A percentile compares a stretch with the other conserved stretches of the same genome.
phyloP scores from a whole-genome alignment of 2,888 invertebrate species.

The Tethea ocularis region DNA sequence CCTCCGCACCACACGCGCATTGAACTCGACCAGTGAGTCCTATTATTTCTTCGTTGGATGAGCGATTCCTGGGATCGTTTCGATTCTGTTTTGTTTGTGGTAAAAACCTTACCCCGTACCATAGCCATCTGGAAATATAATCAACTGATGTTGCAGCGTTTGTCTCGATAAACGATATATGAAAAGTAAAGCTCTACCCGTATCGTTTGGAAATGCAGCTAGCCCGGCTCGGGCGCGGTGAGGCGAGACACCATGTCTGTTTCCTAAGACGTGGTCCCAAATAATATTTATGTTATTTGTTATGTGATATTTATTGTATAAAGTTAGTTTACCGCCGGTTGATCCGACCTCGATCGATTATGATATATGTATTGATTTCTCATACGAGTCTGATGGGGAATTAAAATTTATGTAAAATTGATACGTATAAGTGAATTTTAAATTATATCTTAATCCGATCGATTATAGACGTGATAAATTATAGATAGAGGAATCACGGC shows the following conservation, averaged over 20 bases:
- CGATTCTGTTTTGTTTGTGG: not conserved
- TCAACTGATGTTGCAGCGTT: not conserved
- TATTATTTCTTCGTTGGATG: not conserved
- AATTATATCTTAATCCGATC: not conserved
- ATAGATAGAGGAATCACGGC: not conserved
- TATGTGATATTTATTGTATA: conserved; percentile 1
- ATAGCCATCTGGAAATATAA: too few species aligned
- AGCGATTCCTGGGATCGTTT: not conserved
- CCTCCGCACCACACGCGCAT: not conserved
- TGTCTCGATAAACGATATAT: too few species aligned
- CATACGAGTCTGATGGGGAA: not conserved
- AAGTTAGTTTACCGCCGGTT: not conserved
- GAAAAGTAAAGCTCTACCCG: too few species aligned
- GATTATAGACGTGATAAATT: not conserved
- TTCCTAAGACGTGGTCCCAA: not conserved
- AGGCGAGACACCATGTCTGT: not conserved
- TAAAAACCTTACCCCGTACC: too few species aligned
- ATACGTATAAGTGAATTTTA: not conserved
- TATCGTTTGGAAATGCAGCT: not conserved
- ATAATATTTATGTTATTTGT: conserved; percentile 3
- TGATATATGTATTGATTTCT: conserved; percentile 1
- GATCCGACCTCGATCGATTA: not conserved
- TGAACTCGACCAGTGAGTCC: not conserved
- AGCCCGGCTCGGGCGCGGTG: not conserved
- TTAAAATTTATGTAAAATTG: not conserved